Percentiles rank a stretch among this genome's conserved stretches.
These are phyloP conservation scores for Sphaerophoria taeniata DNA, from an alignment of 2,888 invertebrate species.

Conservation along the genomic window DNA sequence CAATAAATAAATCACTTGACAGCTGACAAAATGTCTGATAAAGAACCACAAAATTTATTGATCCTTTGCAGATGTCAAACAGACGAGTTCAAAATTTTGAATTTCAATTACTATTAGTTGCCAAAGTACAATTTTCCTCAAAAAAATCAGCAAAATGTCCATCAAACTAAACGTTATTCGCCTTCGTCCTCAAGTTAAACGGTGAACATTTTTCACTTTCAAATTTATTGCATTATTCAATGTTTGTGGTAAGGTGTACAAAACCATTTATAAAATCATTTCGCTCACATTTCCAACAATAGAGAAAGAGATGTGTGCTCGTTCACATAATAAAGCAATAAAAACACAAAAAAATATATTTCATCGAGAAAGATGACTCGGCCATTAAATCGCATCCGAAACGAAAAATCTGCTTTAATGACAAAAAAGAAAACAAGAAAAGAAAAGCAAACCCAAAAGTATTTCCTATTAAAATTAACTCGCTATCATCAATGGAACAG, in stretches of 20 bases:
- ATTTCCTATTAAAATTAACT: constrained; percentile 63
- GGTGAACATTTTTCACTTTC: no score
- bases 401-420: constrained; percentile 64
- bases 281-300: background rate
- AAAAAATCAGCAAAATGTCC: no score
- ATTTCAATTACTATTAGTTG: no score
- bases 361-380: constrained; percentile 47
- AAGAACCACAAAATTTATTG: no score
- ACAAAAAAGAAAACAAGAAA: constrained; percentile 64
- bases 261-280: background rate
- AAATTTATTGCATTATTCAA: constrained; percentile 6
- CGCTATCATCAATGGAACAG: constrained; percentile 53
- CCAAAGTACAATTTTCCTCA: no score
- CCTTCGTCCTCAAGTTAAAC: no score
- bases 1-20: no score
- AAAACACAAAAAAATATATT: constrained; percentile 50
- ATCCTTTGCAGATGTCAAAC: no score
- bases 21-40: no score
- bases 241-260: background rate
- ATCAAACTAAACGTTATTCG: no score
- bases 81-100: no score
- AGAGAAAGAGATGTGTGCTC: background rate
- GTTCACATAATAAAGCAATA: constrained; percentile 35
- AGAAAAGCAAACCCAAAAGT: constrained; percentile 52
- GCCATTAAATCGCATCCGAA: constrained; percentile 50